A percentile compares a stretch with the other conserved stretches of the same genome.
Conservation (phyloP, 2,888 invertebrate species). For the Cerastis leucographa region DNA sequence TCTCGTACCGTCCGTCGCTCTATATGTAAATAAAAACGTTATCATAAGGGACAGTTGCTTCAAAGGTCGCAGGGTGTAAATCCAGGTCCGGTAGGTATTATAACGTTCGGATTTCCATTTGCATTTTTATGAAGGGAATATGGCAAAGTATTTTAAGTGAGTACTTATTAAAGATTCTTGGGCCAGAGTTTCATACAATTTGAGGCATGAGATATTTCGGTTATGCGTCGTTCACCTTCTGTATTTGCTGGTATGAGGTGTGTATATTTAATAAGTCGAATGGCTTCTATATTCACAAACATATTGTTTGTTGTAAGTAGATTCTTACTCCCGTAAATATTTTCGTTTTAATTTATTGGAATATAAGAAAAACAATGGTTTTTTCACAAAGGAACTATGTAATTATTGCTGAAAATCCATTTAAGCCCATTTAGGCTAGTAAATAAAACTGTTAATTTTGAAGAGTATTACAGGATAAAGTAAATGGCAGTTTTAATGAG, state of each 20-base stretch:
- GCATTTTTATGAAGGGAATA: constrained; percentile 67
- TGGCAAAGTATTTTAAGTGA: constrained; percentile 62
- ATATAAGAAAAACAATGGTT: neutral
- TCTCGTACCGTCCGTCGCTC: constrained; percentile 36
- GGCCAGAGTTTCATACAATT: constrained; percentile 57
- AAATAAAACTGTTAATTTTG: neutral
- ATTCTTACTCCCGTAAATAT: constrained; percentile 5
- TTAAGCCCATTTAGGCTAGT: neutral
- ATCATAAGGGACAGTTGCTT: constrained; percentile 31
- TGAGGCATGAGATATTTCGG: constrained; percentile 52
- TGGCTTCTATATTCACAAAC: constrained; percentile 2
- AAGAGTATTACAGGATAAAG: neutral
- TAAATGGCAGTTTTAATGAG: neutral
- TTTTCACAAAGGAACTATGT: neutral
- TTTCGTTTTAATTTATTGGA: neutral
- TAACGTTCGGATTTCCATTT: constrained; percentile 61
- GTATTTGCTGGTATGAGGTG: constrained; percentile 16
- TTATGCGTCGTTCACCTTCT: constrained; percentile 42
- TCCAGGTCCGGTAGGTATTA: constrained; percentile 52
- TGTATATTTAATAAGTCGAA: constrained; percentile 22
- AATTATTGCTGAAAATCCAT: neutral
- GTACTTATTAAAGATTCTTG: constrained; percentile 61
- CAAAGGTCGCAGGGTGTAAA: constrained; percentile 46
- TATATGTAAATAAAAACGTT: constrained; percentile 57
- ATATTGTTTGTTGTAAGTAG: neutral